phyloP scores from a whole-genome alignment of 2,797 vertebrate genomes.

The Pipistrellus kuhlii region DNA sequence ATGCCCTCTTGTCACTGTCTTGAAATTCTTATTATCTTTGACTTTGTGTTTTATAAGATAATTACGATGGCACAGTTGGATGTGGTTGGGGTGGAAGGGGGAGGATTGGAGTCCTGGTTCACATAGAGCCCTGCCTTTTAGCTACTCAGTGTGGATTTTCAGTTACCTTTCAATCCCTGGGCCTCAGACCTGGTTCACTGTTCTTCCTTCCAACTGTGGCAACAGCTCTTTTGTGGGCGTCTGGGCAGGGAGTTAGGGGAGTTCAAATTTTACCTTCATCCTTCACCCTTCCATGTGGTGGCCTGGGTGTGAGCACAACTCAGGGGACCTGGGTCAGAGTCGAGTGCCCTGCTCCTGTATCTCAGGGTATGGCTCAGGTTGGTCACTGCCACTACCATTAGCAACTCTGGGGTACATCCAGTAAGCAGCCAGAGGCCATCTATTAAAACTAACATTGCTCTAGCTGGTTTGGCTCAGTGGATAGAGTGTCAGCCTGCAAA shows the following conservation, averaged over 20 bases:
- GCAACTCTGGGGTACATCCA: neutral
- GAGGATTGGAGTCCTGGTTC: neutral
- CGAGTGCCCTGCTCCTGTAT: neutral
- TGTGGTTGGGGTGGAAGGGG: rapidly evolving
- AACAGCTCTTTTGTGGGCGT: rapidly evolving
- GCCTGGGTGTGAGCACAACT: neutral
- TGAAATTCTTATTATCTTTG: neutral
- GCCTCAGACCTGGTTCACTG: too few species aligned
- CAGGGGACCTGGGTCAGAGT: neutral
- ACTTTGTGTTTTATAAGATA: neutral
- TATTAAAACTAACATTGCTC: neutral
- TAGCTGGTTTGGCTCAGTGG: too few species aligned
- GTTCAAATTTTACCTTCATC: neutral
- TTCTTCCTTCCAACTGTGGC: neutral
- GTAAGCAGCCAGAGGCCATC: neutral
- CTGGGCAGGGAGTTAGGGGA: too few species aligned
- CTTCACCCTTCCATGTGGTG: neutral
- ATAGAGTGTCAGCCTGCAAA: too few species aligned
- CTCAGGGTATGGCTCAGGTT: neutral
- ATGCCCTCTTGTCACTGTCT: neutral
- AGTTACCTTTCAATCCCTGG: neutral
- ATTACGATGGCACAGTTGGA: neutral
- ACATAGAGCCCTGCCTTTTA: neutral
- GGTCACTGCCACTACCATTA: neutral
- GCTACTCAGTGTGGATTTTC: neutral